Evolutionary conservation across 2,113 vertebrate species (phyloP).

Genomic region (Macquaria australasica): DNA sequence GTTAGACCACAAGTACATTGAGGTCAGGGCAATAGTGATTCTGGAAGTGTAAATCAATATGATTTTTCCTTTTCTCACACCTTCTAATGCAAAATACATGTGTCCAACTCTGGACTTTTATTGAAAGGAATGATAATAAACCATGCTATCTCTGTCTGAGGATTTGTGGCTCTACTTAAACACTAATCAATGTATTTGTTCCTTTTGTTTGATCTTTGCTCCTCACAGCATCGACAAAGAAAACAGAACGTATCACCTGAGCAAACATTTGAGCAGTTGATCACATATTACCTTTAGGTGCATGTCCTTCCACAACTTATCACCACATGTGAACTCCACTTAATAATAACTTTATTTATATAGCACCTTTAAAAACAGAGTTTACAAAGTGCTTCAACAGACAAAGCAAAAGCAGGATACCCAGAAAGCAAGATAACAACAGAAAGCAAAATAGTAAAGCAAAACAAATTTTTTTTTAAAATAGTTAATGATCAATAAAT

Average conservation of each 20-base stretch:
- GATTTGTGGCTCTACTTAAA: background rate
- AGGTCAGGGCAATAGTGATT: background rate
- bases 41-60: background rate
- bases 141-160: background rate
- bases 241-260: conserved; percentile 1
- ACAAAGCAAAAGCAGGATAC: too few relatives aligned
- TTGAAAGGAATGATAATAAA: background rate
- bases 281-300: background rate
- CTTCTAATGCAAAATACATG: background rate
- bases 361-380: too few relatives aligned
- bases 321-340: background rate
- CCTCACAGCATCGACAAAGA: conserved; percentile 22
- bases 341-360: too few relatives aligned
- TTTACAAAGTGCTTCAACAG: too few relatives aligned
- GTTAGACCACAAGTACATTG: background rate
- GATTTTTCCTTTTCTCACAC: background rate
- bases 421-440: too few relatives aligned
- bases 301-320: background rate
- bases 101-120: background rate
- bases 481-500: too few relatives aligned
- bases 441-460: too few relatives aligned
- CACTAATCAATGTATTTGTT: conserved; percentile 43
- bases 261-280: conserved; percentile 31
- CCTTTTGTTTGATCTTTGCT: conserved; percentile 47
- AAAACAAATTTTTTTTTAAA: too few relatives aligned